Evolutionary conservation across 2,888 invertebrate species (phyloP).

Genomic region (Elaeidobius kamerunicus): DNA sequence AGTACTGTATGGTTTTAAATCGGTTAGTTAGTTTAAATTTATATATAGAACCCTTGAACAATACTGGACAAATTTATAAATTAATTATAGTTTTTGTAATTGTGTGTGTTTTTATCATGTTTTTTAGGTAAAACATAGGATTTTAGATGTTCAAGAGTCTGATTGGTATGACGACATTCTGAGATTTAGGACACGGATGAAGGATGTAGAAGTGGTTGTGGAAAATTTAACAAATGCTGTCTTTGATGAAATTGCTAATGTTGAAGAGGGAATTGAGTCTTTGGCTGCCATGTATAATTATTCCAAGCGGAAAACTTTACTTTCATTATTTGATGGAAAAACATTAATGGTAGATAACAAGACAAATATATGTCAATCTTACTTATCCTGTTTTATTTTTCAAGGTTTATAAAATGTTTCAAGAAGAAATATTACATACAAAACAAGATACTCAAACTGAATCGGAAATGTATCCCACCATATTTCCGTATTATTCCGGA

Average conservation of each 20-base stretch:
- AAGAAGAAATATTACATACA: slow-evolving; percentile 68
- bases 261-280: slow-evolving; percentile 77
- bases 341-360: slow-evolving; percentile 54
- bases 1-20: too few relatives aligned
- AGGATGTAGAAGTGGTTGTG: slow-evolving; percentile 70
- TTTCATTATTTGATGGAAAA: slow-evolving; percentile 65
- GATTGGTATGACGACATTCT: slow-evolving; percentile 80
- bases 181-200: slow-evolving; percentile 58
- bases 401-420: slow-evolving; percentile 73
- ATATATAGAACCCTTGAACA: too few relatives aligned
- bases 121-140: slow-evolving; percentile 56
- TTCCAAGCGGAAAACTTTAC: slow-evolving; percentile 69
- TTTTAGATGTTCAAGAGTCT: slow-evolving; percentile 74
- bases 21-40: too few relatives aligned
- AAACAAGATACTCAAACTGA: slow-evolving; percentile 67
- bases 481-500: slow-evolving; percentile 71
- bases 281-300: slow-evolving; percentile 76
- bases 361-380: not conserved
- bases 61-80: too few relatives aligned
- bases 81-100: too few relatives aligned
- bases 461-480: slow-evolving; percentile 60
- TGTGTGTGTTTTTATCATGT: too few relatives aligned
- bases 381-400: slow-evolving; percentile 4
- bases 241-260: slow-evolving; percentile 74
- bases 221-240: slow-evolving; percentile 78